These are phyloP conservation scores for Hemithea aestivaria DNA, from an alignment of 2,888 invertebrate genomes.

Conservation along the genomic window DNA sequence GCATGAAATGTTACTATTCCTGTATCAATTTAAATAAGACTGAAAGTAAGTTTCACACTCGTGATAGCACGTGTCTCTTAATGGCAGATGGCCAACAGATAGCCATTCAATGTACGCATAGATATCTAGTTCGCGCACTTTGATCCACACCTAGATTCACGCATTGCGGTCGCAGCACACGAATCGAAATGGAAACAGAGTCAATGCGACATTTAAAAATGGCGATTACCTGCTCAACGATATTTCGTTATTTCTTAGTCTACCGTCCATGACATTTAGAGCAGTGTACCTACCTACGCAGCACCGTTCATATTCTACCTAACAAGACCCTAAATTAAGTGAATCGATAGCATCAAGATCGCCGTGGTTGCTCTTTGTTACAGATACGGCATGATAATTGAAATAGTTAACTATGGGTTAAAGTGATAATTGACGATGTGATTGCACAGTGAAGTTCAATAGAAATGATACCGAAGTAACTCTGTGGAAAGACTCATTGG, in stretches of 20 bases:
- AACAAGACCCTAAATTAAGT: slow-evolving; percentile 9
- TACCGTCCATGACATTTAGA: not conserved
- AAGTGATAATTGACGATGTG: slow-evolving; percentile 26
- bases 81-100: slow-evolving; percentile 37
- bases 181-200: slow-evolving; percentile 2
- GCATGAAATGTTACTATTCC: slow-evolving; percentile 31
- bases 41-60: slow-evolving; percentile 34
- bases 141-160: slow-evolving; percentile 24
- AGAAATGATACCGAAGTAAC: slow-evolving; percentile 28
- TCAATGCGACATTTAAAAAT: slow-evolving; percentile 2
- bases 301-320: too few species aligned
- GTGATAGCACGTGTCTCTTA: slow-evolving; percentile 32
- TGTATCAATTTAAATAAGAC: slow-evolving; percentile 35
- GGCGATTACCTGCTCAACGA: slow-evolving; percentile 5
- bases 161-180: not conserved
- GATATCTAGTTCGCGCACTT: slow-evolving; percentile 24
- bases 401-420: slow-evolving; percentile 36
- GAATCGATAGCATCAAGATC: slow-evolving; percentile 36
- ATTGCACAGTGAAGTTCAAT: slow-evolving; percentile 13
- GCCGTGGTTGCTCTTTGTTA: slow-evolving; percentile 10
- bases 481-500: slow-evolving; percentile 27
- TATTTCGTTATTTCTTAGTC: not conserved
- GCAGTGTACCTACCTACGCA: not conserved
- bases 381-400: slow-evolving; percentile 20
- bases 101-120: slow-evolving; percentile 16